phyloP scores from a whole-genome alignment of 2,888 invertebrate genomes.

The Mongoloraphidia duomilia region DNA sequence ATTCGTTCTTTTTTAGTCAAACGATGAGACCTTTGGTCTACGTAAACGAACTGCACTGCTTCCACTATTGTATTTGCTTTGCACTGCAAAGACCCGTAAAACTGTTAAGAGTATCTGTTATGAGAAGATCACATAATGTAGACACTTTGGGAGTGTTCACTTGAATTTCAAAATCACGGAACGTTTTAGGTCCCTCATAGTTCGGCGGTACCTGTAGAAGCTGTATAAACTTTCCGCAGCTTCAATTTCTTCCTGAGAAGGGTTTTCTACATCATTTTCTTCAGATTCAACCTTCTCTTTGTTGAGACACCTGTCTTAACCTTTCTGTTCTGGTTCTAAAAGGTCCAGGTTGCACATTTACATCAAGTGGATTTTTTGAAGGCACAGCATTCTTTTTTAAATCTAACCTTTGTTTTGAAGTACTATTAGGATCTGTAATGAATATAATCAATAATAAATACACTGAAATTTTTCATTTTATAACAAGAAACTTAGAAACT shows the following conservation, averaged over 20 bases:
- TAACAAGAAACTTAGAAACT: no score
- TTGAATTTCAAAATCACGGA: slow-evolving; percentile 7
- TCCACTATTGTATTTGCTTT: slow-evolving; percentile 7
- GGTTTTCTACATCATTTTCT: no score
- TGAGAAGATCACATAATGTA: slow-evolving; percentile 7
- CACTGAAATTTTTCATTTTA: no score
- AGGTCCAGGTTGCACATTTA: no score
- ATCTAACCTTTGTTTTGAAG: no score
- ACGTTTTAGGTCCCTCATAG: slow-evolving; percentile 1
- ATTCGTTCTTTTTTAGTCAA: slow-evolving; percentile 5
- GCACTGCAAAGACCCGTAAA: slow-evolving; percentile 6
- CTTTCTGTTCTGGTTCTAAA: no score
- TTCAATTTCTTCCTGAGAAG: not conserved
- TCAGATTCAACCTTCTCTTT: no score
- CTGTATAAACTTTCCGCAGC: slow-evolving; percentile 1
- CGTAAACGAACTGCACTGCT: slow-evolving; percentile 3
- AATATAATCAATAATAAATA: no score
- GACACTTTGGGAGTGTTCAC: slow-evolving; percentile 5
- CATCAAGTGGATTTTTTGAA: no score
- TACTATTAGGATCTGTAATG: no score
- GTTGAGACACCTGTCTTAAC: no score
- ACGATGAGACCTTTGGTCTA: slow-evolving; percentile 6
- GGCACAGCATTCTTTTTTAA: no score
- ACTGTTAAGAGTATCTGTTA: slow-evolving; percentile 3
- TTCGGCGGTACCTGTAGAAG: not conserved